These are phyloP conservation scores for Paguma larvata DNA, from an alignment of 2,797 vertebrate species.

Conservation along the genomic window DNA sequence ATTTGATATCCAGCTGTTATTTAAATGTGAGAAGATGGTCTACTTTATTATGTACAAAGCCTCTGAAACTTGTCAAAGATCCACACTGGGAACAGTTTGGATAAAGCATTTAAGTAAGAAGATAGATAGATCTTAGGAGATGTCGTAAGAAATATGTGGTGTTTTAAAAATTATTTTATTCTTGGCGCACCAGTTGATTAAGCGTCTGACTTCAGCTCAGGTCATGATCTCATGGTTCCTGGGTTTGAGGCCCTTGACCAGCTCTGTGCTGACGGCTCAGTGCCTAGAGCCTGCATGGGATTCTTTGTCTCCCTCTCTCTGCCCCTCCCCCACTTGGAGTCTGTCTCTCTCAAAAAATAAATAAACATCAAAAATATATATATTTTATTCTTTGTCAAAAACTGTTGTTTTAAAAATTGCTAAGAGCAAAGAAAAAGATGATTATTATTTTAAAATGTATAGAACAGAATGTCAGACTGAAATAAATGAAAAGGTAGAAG, in stretches of 20 bases:
- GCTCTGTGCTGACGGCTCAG: no score
- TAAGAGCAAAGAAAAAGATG: not conserved
- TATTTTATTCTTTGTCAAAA: not conserved
- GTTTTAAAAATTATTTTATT: conserved; percentile 27
- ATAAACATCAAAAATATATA: no score
- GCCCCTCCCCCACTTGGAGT: no score
- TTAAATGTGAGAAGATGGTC: not conserved
- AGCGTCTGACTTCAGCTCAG: no score
- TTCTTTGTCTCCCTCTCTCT: no score
- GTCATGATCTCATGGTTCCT: no score
- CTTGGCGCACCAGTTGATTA: no score
- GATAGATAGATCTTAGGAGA: not conserved
- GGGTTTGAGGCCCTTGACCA: no score
- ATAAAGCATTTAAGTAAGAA: conserved; percentile 30
- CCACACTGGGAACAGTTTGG: not conserved
- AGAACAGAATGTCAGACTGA: not conserved
- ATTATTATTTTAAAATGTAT: not conserved
- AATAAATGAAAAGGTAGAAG: conserved; percentile 11
- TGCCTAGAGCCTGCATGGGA: no score
- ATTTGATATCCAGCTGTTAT: not conserved
- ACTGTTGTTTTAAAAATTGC: not conserved
- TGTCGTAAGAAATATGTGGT: not conserved
- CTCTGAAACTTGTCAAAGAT: not conserved
- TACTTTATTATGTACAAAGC: not conserved
- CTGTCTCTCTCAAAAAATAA: no score